Base-by-base conservation (phyloP, 2,888 invertebrate genomes). In the Ichneumon xanthorius region DNA sequence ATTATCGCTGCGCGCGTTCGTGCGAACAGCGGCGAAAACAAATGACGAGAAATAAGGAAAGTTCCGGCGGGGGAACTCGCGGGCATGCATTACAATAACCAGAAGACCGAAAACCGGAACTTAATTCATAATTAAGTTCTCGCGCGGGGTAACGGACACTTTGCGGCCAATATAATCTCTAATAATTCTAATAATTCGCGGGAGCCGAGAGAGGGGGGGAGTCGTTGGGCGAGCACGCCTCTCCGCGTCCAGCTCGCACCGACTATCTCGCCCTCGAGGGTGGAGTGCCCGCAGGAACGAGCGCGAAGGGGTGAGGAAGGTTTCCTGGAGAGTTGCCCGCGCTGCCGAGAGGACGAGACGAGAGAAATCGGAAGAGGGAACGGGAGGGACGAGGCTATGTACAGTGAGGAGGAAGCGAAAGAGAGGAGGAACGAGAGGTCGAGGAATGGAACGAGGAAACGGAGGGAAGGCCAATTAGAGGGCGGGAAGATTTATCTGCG, bases 381-480 rank as follows among this genome's bases (percentile, higher is more conserved):
- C 75, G 87, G 68, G 72, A 76, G 77, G 72, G 71, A 65, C 40
- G 11, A 55, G 26, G 58, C 61, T 53, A 84, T 78, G 80, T 84
- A 85, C 65, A 70, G 76, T 53, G 67, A 82, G 84, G 80, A 72
- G 83, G 45, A 78, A 86, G 82, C 82, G 85, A 84, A 78, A 82
- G 61, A 68, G 82, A 84, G 61, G 61, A 86, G 76, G 82, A 90
- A 89, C 90, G 89, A 88, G 87, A 90, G 91, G 88, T 90, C 89
- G 92, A 87, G 90, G 88, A 88, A 89, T 90, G 92, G 90, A 90
- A 91, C 89, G 91, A 92, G 92, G 91, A 92, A 93, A 91, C 90
- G 90, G 92, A 92, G 92, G 92, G 92, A 94, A 93, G 94, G 92
- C 94, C 93, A 94, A 94, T 94, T 93, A 94, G 94, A 94, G 93